phyloP scores from a whole-genome alignment of 1,140 invertebrate species.

The Drosophila orena region DNA sequence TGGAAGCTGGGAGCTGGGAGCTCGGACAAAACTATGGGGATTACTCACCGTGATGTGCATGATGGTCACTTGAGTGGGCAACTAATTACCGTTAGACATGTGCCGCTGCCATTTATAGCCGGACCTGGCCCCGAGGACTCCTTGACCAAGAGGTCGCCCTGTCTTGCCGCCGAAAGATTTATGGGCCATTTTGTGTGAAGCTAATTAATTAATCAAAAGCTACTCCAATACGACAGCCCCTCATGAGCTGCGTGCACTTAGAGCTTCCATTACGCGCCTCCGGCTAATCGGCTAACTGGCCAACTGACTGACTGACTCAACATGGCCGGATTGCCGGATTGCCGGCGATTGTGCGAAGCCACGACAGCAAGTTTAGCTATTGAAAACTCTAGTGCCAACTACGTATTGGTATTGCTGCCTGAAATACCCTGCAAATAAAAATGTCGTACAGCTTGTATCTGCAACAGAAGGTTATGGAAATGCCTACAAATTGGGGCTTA shows the following conservation, averaged over 20 bases:
- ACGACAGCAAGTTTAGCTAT: conserved; percentile 28
- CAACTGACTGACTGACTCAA: conserved; percentile 21
- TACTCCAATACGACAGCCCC: conserved; percentile 53
- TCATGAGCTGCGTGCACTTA: conserved; percentile 53
- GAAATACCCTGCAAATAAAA: conserved; percentile 8
- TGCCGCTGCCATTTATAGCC: conserved; percentile 45
- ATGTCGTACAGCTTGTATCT: no score
- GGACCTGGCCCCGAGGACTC: conserved; percentile 26
- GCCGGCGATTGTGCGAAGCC: conserved; percentile 32
- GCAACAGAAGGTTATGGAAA: no score
- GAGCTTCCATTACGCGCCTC: conserved; percentile 69
- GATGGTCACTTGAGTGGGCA: conserved; percentile 45
- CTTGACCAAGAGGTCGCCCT: conserved; percentile 46
- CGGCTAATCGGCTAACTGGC: conserved; percentile 41
- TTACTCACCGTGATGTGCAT: conserved; percentile 46
- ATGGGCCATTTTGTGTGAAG: conserved; percentile 37
- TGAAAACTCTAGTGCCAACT: conserved; percentile 18
- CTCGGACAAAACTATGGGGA: conserved; percentile 2
- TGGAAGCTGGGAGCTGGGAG: background rate
- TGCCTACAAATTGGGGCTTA: no score
- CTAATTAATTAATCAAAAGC: conserved; percentile 75
- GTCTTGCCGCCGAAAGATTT: conserved; percentile 22
- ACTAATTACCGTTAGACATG: conserved; percentile 51
- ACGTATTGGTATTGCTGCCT: background rate
- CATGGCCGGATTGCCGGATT: background rate